Evolutionary conservation across 2,113 vertebrate genomes (phyloP), one percentile per base, ranked within the genome.

Genomic region (Macquaria ambigua): DNA sequence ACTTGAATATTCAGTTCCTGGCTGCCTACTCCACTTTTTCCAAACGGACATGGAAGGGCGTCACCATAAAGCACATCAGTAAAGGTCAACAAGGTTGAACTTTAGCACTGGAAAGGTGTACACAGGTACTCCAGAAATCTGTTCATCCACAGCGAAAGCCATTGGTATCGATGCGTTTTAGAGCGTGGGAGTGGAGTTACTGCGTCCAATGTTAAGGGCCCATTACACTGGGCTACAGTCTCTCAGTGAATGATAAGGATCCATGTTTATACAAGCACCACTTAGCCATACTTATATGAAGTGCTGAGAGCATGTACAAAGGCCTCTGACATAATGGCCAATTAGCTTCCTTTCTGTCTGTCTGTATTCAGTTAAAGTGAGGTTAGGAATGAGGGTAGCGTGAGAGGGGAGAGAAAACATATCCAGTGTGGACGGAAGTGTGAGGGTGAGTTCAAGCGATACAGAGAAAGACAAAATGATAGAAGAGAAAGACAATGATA

Each of bases 191-290:
- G 10, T 20, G 53, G 63, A 63, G 64, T 28, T 66, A 25, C 48
- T 43, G 75, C 31, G 14, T 52, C 69, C 73, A 86, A 50, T 61
- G 79, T 88, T 77, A 89, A 77, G 79, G 79, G 70, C 70, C 81
- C 76, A 87, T 90, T 75, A 77, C 63, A 74, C 74, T 6, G 41
- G 39, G 80, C 55, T 43, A n/a, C 83, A 61, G 68, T 80, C 25
- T 85, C 85, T 81, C 72, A 61, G 82, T 81, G 63, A 70, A 88
- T 62, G 93, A 94, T 94, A 94, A 90, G 88, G 73, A 94, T 91
- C 90, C 89, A 69, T 93, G 90, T 93, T 94, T 93, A 82, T 71
- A 87, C 79, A 89, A 85, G 87, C 83, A 80, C 87, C 88, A 93
- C 90, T 90, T 89, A 89, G 87, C 76, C 52, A 69, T 71, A 85